These are phyloP conservation scores for Drosophila willistoni DNA, from an alignment of 1,140 invertebrate genomes.

Conservation along the genomic window DNA sequence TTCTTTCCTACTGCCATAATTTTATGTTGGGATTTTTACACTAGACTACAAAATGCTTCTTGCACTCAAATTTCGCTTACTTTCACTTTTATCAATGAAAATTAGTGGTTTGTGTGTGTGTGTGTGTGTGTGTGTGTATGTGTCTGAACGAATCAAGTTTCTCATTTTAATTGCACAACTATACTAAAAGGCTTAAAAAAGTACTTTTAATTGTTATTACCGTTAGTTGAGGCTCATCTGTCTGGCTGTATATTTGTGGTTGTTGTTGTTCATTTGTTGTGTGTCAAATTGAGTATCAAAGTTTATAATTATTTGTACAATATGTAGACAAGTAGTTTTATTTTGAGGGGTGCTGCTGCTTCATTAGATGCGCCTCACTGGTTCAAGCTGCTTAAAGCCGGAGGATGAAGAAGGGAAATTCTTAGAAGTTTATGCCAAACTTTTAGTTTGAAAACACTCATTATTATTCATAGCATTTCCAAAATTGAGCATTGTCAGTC, in stretches of 20 bases:
- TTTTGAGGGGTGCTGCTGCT: not conserved
- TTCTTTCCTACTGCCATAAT: conserved; percentile 6
- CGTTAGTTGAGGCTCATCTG: not conserved
- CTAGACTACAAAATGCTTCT: conserved; percentile 24
- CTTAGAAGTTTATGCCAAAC: too few relatives aligned
- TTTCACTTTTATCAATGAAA: conserved; percentile 72
- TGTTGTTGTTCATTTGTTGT: conserved; percentile 1
- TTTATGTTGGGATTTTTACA: conserved; percentile 14
- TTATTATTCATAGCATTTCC: too few relatives aligned
- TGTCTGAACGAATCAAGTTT: conserved; percentile 51
- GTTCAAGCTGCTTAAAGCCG: not conserved
- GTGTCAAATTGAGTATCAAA: conserved; percentile 14
- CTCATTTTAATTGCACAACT: conserved; percentile 62
- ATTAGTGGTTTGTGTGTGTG: conserved; percentile 41
- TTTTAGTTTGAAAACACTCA: too few relatives aligned
- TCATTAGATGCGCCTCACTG: conserved; percentile 1
- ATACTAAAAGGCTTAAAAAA: conserved; percentile 45
- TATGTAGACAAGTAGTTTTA: not conserved
- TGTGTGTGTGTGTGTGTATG: not conserved
- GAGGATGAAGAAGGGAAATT: not conserved
- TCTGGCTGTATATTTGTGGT: not conserved
- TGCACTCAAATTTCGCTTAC: conserved; percentile 26
- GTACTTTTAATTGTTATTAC: conserved; percentile 47
- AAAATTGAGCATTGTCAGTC: too few relatives aligned
- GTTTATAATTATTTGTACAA: conserved; percentile 14